A percentile compares a stretch with the other conserved stretches of the same genome.
These are phyloP conservation scores for Girardia tigrina DNA, from an alignment of 2,888 invertebrate species.

Conservation along the genomic window DNA sequence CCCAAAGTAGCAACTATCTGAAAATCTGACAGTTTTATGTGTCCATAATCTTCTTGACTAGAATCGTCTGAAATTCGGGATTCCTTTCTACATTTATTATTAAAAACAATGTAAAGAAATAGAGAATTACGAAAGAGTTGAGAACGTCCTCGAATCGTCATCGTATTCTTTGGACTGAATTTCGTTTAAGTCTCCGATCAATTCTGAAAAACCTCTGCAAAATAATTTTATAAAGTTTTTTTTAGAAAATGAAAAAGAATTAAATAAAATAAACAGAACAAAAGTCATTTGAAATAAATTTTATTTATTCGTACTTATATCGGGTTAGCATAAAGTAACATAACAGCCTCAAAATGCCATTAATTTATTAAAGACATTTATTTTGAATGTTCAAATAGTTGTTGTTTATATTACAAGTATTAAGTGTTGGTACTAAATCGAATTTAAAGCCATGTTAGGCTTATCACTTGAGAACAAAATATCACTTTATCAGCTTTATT, in stretches of 20 bases:
- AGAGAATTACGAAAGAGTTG: background rate
- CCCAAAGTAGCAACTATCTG: constrained; percentile 72
- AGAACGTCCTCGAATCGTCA: constrained; percentile 21
- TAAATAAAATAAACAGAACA: background rate
- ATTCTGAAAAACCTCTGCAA: constrained; percentile 33
- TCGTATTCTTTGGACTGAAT: constrained; percentile 27
- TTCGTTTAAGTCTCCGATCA: constrained; percentile 33
- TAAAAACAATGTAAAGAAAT: too few species aligned
- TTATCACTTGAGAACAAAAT: too few species aligned
- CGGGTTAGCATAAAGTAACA: too few species aligned
- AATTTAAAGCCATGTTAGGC: too few species aligned
- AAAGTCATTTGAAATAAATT: background rate
- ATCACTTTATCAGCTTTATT: too few species aligned
- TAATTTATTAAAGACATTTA: too few species aligned
- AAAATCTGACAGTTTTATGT: constrained; percentile 64
- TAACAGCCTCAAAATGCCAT: too few species aligned
- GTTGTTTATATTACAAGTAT: too few species aligned
- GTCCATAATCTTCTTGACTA: constrained; percentile 53
- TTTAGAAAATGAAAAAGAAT: background rate
- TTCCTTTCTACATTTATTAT: background rate
- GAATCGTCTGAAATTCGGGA: background rate
- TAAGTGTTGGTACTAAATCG: too few species aligned
- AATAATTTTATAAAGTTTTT: background rate
- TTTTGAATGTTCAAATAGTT: too few species aligned
- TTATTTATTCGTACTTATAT: too few species aligned